These are phyloP conservation scores for Nemotelus nigrinus DNA, from an alignment of 2,888 invertebrate species.

Conservation along the genomic window DNA sequence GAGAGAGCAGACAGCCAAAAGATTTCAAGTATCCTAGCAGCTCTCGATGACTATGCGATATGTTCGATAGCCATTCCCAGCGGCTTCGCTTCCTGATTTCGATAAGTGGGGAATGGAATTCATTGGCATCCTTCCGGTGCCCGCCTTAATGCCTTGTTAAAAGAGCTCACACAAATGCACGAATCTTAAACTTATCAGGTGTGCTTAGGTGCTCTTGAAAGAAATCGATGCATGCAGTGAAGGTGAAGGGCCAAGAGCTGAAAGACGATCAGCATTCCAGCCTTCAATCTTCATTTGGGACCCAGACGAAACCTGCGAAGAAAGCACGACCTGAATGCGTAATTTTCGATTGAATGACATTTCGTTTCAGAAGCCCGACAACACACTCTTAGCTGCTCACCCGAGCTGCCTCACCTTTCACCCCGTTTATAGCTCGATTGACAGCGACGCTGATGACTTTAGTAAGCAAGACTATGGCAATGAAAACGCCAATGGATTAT, in stretches of 20 bases:
- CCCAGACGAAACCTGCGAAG: conserved; percentile 47
- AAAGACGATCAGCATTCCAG: neutral
- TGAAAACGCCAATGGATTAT: neutral
- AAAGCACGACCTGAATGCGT: conserved; percentile 48
- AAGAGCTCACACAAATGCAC: neutral
- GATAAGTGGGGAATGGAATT: conserved; percentile 49
- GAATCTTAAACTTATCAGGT: neutral
- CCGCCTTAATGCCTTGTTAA: neutral
- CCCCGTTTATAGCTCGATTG: neutral
- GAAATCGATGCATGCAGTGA: neutral
- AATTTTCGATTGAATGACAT: conserved; percentile 49
- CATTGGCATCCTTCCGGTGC: conserved; percentile 47
- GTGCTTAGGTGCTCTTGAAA: conserved; percentile 4
- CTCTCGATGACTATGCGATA: conserved; percentile 7
- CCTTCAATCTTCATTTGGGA: conserved; percentile 42
- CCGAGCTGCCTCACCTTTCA: neutral
- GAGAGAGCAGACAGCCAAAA: neutral
- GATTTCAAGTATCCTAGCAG: neutral
- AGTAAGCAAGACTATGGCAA: neutral
- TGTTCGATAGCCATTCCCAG: conserved; percentile 17
- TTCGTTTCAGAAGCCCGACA: conserved; percentile 34
- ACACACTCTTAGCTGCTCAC: neutral
- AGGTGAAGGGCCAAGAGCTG: neutral
- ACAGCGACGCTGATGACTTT: conserved; percentile 22
- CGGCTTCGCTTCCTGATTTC: conserved; percentile 11